A percentile compares a stretch with the other conserved stretches of the same genome.
Conservation (phyloP, 2,888 invertebrate genomes). For the Troides aeacus region DNA sequence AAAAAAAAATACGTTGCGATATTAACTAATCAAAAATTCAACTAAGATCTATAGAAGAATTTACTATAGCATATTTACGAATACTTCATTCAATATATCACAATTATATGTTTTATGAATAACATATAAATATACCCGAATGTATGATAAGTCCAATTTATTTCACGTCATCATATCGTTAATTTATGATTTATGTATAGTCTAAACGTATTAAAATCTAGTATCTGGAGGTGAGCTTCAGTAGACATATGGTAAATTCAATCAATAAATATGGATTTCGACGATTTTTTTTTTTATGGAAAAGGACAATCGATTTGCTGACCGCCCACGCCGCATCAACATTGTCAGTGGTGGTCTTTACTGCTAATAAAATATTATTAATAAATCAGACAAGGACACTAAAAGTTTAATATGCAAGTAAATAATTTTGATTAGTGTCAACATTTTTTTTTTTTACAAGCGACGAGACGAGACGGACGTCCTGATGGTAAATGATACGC, state of each 20-base stretch:
- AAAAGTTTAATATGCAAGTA: not conserved
- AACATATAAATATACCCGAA: too few relatives aligned
- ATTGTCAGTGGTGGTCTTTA: slow-evolving; percentile 3
- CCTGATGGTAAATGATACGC: too few relatives aligned
- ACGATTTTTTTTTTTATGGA: not conserved
- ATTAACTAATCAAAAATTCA: too few relatives aligned
- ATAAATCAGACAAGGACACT: not conserved
- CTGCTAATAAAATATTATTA: slow-evolving; percentile 5
- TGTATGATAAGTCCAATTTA: slow-evolving; percentile 3
- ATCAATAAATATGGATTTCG: slow-evolving; percentile 28
- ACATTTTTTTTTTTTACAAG: not conserved
- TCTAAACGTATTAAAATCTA: slow-evolving; percentile 9
- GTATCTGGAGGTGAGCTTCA: slow-evolving; percentile 14
- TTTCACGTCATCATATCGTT: slow-evolving; percentile 14
- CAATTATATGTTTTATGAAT: too few relatives aligned
- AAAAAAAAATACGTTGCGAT: too few relatives aligned
- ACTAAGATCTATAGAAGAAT: too few relatives aligned
- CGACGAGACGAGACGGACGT: too few relatives aligned
- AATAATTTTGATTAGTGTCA: not conserved
- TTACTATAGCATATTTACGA: too few relatives aligned
- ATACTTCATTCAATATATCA: too few relatives aligned
- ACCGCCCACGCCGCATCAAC: slow-evolving; percentile 17
- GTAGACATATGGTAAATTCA: slow-evolving; percentile 10
- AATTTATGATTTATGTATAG: slow-evolving; percentile 23
- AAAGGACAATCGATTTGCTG: slow-evolving; percentile 19